Evolutionary conservation across 2,797 vertebrate genomes (phyloP).

Genomic region (Denticeps clupeoides): DNA sequence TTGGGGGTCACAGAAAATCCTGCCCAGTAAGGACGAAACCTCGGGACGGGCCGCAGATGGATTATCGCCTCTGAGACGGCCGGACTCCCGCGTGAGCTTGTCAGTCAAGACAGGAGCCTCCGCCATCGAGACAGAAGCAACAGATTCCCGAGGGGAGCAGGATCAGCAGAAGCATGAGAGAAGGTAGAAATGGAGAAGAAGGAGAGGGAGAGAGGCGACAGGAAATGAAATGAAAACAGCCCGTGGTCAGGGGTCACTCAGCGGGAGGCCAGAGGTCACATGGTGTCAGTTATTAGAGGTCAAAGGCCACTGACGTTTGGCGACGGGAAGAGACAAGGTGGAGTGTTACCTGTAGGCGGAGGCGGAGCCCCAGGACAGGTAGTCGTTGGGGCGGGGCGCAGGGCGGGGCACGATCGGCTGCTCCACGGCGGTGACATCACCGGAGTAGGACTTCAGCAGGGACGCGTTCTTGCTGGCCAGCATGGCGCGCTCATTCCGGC

Average conservation of each 20-base stretch:
- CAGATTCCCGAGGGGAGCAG: not conserved
- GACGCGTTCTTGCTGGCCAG: conserved; percentile 95
- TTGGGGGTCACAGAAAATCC: conserved; percentile 52
- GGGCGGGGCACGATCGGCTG: conserved; percentile 93
- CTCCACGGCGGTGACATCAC: conserved; percentile 88
- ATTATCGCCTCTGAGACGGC: conserved; percentile 63
- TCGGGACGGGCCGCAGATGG: too few species aligned
- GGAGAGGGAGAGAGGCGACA: not conserved
- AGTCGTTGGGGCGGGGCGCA: conserved; percentile 85
- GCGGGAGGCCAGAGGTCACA: conserved; percentile 8
- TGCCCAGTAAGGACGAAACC: too few species aligned
- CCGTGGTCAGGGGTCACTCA: conserved; percentile 1
- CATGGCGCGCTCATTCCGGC: conserved; percentile 90
- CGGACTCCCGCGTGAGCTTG: too few species aligned
- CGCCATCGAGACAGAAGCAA: too few species aligned
- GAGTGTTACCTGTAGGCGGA: conserved; percentile 83
- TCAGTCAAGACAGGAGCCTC: too few species aligned
- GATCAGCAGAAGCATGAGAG: conserved; percentile 7
- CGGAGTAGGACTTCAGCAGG: conserved; percentile 93
- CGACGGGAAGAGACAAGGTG: not conserved
- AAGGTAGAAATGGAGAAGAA: not conserved
- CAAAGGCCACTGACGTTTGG: not conserved
- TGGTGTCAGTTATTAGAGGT: not conserved
- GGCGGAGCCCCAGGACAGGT: conserved; percentile 89
- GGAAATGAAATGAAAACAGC: conserved; percentile 53